Base-by-base conservation (phyloP, 1,140 invertebrate genomes). In the Drosophila rufa region DNA sequence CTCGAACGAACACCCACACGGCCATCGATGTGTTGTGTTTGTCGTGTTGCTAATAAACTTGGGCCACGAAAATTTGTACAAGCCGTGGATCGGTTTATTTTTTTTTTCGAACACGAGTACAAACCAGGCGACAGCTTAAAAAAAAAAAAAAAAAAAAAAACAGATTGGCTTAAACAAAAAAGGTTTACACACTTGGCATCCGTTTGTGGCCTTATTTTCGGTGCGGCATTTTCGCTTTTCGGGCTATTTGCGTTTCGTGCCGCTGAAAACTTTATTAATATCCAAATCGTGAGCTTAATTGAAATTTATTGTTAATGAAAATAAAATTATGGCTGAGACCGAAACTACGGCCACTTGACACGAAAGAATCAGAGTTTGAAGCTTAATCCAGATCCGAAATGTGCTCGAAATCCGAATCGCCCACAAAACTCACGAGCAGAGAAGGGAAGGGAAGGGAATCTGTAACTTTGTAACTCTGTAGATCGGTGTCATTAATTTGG, bases 291-390 rank as follows among this genome's bases (percentile, higher is more conserved):
- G 87, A 57, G 77, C 77, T 83, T 91, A 91, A 91, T 91, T 87
- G 87, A 91, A 91, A 91, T 91, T 91, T 91, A 91, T 91, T 87
- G 83, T 89, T 91, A 91, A 91, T 84, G 78, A 84, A 81, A 84
- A 82, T 66, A 57, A 91, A 87, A 83, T 80, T 82, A 91, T 79
- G 82, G 77, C 80, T 27, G 62, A 74, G 38, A 45, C 59, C 51
- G 14, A 55, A 67, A 66, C 77, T 74, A 84, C 57, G 64, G 73
- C 47, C 77, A 84, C 82, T 85, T 85, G 68, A 83, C 83, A 87
- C 73, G 83, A 83, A 87, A 87, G 84, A 87, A 87, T 65, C 58
- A 61, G 59, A 64, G 25, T n/a, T 19, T 22, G 36, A 14, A n/a
- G n/a, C 62, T n/a, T 5, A 66, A 25, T 51, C 19, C 27, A 61